These are phyloP conservation scores for Gadopsis bispinosus DNA, from an alignment of 2,797 vertebrate species.

Conservation along the genomic window DNA sequence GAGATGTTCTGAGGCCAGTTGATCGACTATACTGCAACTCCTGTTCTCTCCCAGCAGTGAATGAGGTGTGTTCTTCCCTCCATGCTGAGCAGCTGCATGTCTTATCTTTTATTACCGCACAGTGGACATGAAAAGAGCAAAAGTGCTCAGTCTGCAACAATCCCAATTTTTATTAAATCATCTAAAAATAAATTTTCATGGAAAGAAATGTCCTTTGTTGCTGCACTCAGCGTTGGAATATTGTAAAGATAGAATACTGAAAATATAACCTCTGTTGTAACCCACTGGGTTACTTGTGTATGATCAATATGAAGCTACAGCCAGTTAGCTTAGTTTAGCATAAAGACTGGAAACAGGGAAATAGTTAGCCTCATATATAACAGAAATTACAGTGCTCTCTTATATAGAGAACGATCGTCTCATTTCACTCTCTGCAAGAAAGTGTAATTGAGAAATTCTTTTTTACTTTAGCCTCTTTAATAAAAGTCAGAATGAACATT, in stretches of 20 bases:
- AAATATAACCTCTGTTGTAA: background rate
- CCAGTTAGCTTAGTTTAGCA: too few species aligned
- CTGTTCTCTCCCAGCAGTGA: slow-evolving; percentile 22
- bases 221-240: background rate
- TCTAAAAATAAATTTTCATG: background rate
- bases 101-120: background rate
- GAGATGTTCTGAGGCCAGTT: slow-evolving; percentile 9
- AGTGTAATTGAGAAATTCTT: too few species aligned
- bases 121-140: background rate
- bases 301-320: too few species aligned
- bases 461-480: too few species aligned
- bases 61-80: slow-evolving; percentile 6
- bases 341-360: too few species aligned
- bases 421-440: too few species aligned
- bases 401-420: too few species aligned
- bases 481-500: too few species aligned
- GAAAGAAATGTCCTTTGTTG: background rate
- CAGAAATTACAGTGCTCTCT: too few species aligned
- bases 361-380: too few species aligned
- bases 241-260: background rate
- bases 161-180: background rate
- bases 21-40: slow-evolving; percentile 19
- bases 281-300: background rate
- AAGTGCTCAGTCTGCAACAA: background rate
- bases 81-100: slow-evolving; percentile 21